These are phyloP conservation scores for Glaucopsyche alexis DNA, from an alignment of 2,888 invertebrate species.

Conservation along the genomic window DNA sequence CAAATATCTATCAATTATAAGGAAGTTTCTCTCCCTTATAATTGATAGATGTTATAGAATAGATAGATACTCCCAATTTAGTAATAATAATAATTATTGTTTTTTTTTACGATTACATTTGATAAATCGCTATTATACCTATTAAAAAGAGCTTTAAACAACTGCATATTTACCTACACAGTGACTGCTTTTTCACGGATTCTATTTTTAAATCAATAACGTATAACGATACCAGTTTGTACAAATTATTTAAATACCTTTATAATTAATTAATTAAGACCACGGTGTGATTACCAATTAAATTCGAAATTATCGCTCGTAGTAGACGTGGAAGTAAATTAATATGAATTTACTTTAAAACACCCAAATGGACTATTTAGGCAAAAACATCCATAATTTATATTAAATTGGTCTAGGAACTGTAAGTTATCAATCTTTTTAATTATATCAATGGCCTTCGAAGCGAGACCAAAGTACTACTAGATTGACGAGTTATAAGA, in stretches of 20 bases:
- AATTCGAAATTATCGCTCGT: slow-evolving; percentile 2
- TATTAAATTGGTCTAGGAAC: slow-evolving; percentile 37
- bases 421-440: slow-evolving; percentile 40
- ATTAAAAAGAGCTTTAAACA: too few species aligned
- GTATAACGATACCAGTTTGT: neutral
- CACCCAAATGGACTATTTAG: neutral
- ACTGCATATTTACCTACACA: too few species aligned
- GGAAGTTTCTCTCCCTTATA: too few species aligned
- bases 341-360: slow-evolving; percentile 26
- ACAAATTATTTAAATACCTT: neutral
- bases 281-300: neutral
- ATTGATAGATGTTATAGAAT: too few species aligned
- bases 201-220: neutral
- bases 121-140: too few species aligned
- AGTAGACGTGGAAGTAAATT: slow-evolving; percentile 21
- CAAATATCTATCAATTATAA: too few species aligned
- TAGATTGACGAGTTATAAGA: slow-evolving; percentile 39
- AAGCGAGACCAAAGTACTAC: slow-evolving; percentile 35
- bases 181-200: too few species aligned
- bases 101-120: too few species aligned
- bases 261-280: neutral
- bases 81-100: too few species aligned
- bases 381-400: slow-evolving; percentile 25
- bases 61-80: too few species aligned
- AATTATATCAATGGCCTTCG: slow-evolving; percentile 40